phyloP scores from a whole-genome alignment of 2,888 invertebrate genomes.

The Harpalus rufipes region DNA sequence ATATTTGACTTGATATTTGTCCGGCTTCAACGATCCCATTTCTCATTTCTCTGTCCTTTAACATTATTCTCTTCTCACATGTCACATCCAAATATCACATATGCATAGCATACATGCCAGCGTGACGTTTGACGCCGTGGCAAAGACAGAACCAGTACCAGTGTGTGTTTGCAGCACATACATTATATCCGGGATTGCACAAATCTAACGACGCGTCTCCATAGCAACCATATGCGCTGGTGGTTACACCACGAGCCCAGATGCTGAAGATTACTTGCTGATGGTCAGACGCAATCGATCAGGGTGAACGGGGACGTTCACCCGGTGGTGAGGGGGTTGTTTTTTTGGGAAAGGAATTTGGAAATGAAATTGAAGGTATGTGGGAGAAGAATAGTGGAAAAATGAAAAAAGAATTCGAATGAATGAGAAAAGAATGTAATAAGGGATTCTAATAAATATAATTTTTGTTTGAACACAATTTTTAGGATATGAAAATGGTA shows the following conservation, averaged over 20 bases:
- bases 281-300: constrained; percentile 56
- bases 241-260: constrained; percentile 33
- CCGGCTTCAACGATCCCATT: too few species aligned
- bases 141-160: too few species aligned
- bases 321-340: background rate
- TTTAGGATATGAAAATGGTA: background rate
- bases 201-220: constrained; percentile 49
- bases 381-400: background rate
- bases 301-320: constrained; percentile 18
- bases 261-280: constrained; percentile 48
- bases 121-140: background rate
- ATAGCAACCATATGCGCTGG: constrained; percentile 22
- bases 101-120: background rate
- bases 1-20: background rate
- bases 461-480: background rate
- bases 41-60: too few species aligned
- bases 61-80: background rate
- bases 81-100: background rate
- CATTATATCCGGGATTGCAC: constrained; percentile 36
- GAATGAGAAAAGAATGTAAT: background rate
- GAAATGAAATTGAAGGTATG: constrained; percentile 2
- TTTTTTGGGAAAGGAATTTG: background rate
- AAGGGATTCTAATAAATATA: too few species aligned
- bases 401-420: background rate
- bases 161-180: background rate